Conservation (phyloP, 2,113 vertebrate genomes). For the Catharus fuscescens region DNA sequence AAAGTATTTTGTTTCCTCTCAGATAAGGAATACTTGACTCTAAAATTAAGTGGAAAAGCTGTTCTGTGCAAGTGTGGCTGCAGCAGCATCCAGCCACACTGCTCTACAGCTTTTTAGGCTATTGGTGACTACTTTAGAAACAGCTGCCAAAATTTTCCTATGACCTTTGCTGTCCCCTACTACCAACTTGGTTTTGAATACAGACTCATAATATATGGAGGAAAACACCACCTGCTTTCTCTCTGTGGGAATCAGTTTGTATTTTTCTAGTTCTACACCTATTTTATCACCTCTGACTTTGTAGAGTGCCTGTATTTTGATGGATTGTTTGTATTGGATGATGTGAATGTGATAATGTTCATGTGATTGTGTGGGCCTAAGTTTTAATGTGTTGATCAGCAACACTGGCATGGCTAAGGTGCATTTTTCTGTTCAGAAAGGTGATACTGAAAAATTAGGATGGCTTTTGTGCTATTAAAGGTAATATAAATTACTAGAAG, state of each 20-base stretch:
- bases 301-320: not conserved
- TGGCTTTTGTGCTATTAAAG: not conserved
- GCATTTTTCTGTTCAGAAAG: not conserved
- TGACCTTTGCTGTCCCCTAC: not conserved
- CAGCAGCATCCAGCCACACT: not conserved
- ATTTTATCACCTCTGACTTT: not conserved
- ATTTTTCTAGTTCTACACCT: not conserved
- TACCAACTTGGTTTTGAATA: not conserved
- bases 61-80: not conserved
- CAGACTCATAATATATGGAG: not conserved
- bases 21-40: not conserved
- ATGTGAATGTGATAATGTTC: not conserved
- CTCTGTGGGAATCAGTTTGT: not conserved
- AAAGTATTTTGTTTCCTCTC: not conserved
- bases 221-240: not conserved
- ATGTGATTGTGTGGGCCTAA: not conserved
- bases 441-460: not conserved
- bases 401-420: accelerated
- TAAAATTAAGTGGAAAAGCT: not conserved
- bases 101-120: not conserved
- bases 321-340: not conserved
- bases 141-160: not conserved
- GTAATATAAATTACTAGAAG: not conserved
- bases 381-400: not conserved
- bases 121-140: not conserved